Base-by-base conservation (phyloP, 2,113 vertebrate species). In the Nipponia nippon region DNA sequence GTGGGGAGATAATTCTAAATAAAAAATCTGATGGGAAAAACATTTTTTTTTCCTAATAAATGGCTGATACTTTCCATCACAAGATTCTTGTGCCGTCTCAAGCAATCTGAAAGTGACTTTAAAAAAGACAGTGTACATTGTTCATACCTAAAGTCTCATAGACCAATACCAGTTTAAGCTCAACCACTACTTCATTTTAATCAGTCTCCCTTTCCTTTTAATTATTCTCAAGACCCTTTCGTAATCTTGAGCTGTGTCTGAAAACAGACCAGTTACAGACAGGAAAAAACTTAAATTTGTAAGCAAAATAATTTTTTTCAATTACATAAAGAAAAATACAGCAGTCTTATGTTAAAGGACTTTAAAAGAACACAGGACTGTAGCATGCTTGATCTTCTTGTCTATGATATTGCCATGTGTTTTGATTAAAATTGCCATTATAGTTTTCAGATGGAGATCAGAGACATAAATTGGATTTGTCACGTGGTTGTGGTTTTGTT, bases 391-490 rank as follows among this genome's bases (percentile, higher is more conserved):
- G 56, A 83, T 85, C 55, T 94, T 91, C 58, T 58, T 91, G 50
- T 58, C 75, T 84, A 22, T 53, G 78, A 47, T 77, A 47, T 29
- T 95, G 25, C 69, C 46, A 47, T 79, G 67, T 81, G 46, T 95
- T 90, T 82, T 93, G 71, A 79, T 91, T 93, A 94, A 72, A 95
- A 81, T 61, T 79, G 40, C 62, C 69, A 58, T 83, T 83, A 40
- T 46, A 83, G 6, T 69, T 88, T 79, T 69, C 49, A 77, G 55
- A 55, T 83, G 77, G 44, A 58, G 40, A 69, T 83, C 44, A 69
- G 79, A 85, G 32, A 73, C 42, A 42, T 75, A 62, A 69, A 78
- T 66, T 78, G 40, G 8, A 40, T 93, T 92, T 84, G 21, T 69
- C 62, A 8, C 13, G 27, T 44, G 36, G 40, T 76, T 82, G 36